Base-by-base conservation (phyloP, 2,113 vertebrate genomes). In the Ceyx melanurus region DNA sequence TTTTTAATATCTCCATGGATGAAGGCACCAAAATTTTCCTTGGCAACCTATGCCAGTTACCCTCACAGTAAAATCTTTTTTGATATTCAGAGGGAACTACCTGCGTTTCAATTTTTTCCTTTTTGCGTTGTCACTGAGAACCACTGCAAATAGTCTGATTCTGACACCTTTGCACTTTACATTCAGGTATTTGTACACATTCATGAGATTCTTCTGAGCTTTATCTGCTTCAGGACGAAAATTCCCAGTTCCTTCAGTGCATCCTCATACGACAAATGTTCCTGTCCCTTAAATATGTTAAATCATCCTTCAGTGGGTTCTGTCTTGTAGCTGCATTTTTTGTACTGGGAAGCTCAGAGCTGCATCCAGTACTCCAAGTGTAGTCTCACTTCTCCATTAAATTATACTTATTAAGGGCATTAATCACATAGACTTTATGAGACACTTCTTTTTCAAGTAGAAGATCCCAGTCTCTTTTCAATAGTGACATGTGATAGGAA, bases 251-350 rank as follows among this genome's bases (percentile, higher is more conserved):
- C 13, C 18, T 71, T 85, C 22, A n/a, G 11, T 25, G 43, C 57
- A 75, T 50, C 23, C 35, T 75, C 1, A 3, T 1, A 22, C 19
- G 5, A 43, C 22, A 70, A 15, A 26, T 23, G 28, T 58, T 85
- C 6, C 31, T 1, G 3, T 14, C 3, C 4, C 15, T 54, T 50
- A n/a, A 77, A 48, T 5, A 33, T 6, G 10, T 20, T 1, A 42
- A 42, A 5, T 5, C 7, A 7, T 28, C 10, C 8, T 67, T 79
- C 3, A 1, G 4, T 65, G 31, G n/a, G 6, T 2, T 60, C 10
- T 53, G 7, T n/a, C 13, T 16, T 18, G 22, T 42, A 68, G 19
- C 14, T 72, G 8, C 3, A 6, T 35, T 64, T 15, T 22, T 53
- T n/a, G 13, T n/a, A 17, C 21, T 42, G 26, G 9, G 18, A 64